phyloP scores from a whole-genome alignment of 2,888 invertebrate genomes.

The Ochropleura leucogaster region DNA sequence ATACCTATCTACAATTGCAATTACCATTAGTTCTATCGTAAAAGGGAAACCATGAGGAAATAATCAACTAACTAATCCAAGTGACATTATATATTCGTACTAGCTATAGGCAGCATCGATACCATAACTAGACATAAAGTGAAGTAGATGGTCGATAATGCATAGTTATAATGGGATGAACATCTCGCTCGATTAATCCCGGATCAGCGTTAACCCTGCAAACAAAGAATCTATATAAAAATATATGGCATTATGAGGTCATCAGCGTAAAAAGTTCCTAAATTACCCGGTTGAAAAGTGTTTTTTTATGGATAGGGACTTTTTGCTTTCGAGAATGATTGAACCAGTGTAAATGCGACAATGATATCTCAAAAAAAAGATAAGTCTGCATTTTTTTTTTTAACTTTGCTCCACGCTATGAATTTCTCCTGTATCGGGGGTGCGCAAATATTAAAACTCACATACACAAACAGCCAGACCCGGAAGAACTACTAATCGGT shows the following conservation, averaged over 20 bases:
- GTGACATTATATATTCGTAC: slow-evolving; percentile 2
- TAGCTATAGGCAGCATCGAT: slow-evolving; percentile 7
- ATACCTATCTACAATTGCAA: slow-evolving; percentile 1
- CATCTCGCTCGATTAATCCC: slow-evolving; percentile 18
- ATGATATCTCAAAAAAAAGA: neutral
- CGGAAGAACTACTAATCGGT: too few species aligned
- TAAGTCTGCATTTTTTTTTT: too few species aligned
- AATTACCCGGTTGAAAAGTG: slow-evolving; percentile 11
- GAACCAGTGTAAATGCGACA: neutral
- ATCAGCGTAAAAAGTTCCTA: slow-evolving; percentile 17
- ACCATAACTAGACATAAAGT: slow-evolving; percentile 15
- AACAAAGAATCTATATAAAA: slow-evolving; percentile 11
- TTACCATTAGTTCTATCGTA: slow-evolving; percentile 22
- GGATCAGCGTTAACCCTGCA: slow-evolving; percentile 15
- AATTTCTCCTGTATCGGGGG: too few species aligned
- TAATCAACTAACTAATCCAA: neutral
- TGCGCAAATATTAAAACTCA: too few species aligned
- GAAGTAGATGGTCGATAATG: slow-evolving; percentile 16
- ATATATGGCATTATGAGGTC: slow-evolving; percentile 16
- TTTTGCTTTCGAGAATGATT: too few species aligned
- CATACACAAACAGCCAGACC: too few species aligned
- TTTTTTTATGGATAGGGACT: slow-evolving; percentile 17
- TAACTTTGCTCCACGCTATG: too few species aligned
- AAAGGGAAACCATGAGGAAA: slow-evolving; percentile 43
- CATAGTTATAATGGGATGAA: neutral